Base-by-base conservation (phyloP, 2,888 invertebrate genomes). In the Polydrusus pterygomalis region DNA sequence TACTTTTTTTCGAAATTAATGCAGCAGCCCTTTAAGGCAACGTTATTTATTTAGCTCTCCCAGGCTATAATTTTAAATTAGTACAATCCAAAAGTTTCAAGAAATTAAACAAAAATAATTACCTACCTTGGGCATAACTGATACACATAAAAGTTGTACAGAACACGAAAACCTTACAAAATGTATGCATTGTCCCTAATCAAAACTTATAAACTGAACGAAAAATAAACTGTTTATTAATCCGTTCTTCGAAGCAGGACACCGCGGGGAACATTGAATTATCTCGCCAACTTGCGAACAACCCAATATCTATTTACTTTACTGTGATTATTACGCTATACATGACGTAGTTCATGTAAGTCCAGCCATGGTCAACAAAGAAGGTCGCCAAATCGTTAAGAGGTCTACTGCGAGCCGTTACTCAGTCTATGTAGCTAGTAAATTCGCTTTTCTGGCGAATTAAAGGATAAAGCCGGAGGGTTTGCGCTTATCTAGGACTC, bases 321-420 rank as follows among this genome's bases (percentile, higher is more conserved):
- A 40, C 69, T 45, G 74, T 70, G 70, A 75, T 75, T 70, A 64
- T 38, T 54, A 69, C 62, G 74, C 40, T 69, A 25, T 70, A 30
- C 38, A 43, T 75, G 74, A 75, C 74, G 74, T 64, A 65, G 65
- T 54, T 40, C 54, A 67, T 54, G 18, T 58, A 58, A 65, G 54
- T 70, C 18, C 63, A 60, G 54, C 51, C 74, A 75, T 70, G 70
- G 74, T 58, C 74, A 64, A 49, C 38, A 25, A 75, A 75, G 74
- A 75, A 75, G 74, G 74, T 75, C 74, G 65, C n/a, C 34, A 68
- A 34, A 60, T 58, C 45, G 45, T 60, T 34, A 60, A 60, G 56
- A n/a, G 54, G n/a, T 51, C 7, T 10, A 64, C 25, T 47, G 10
- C 45, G 64, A 64, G 15, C 20, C 10, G 43, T 13, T 13, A 43